Base-by-base conservation (phyloP, 2,888 invertebrate genomes). In the Alviniconcha strummeri region DNA sequence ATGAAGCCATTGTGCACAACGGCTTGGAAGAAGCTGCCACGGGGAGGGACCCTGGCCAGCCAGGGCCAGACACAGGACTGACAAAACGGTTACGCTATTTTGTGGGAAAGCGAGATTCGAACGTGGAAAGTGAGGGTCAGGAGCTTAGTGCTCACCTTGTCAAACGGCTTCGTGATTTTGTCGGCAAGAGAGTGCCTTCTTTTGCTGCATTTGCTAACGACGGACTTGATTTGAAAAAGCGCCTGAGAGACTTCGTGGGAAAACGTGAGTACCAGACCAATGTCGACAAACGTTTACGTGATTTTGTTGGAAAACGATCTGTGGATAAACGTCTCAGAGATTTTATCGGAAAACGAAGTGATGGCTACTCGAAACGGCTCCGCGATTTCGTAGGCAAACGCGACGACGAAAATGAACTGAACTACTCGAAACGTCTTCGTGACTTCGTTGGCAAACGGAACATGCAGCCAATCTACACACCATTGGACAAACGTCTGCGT, bases 311-410 rank as follows among this genome's bases (percentile, higher is more conserved):
- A 19, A 85, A 85, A 55, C 71, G 85, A 17, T 52, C 55, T 13
- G 71, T 71, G 3, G 84, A 84, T 75, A 86, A 86, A 56, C 83
- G 86, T 17, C 80, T 86, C 0, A 60, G 86, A 15, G 85, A 85
- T 17, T 86, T 86, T 60, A 81, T 86, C 19, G 86, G 86, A n/a
- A 86, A 86, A 56, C 71, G 83, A 64, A 36, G 8, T 11, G 36
- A 15, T 15, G 54, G 71, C 72, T 80, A 72, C n/a, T 79, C 69
- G 1, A 84, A 84, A 69, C 64, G 85, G 9, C 81, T 84, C 8
- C 74, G 85, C 60, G 83, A 83, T n/a, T 86, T 84, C 67, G 84
- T 86, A 13, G 86, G 84, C 36, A 86, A 86, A 75, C 75, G 85
- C 1, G 72, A 82, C 57, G n/a, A 2, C 5, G 57, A 71, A 4